These are phyloP conservation scores for Nasonovia ribisnigri DNA, from an alignment of 2,888 invertebrate species.

Conservation along the genomic window DNA sequence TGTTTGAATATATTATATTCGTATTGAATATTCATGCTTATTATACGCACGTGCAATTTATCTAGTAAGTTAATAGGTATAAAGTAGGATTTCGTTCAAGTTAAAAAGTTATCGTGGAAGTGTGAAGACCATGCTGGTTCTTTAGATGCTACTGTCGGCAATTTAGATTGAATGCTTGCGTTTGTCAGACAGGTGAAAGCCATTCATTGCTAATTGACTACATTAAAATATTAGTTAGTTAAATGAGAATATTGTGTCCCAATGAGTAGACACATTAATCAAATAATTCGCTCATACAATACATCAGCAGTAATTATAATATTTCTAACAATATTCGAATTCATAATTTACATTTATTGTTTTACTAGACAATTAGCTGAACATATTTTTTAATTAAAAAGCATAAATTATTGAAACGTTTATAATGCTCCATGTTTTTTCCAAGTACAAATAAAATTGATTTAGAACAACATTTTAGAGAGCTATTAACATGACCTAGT, in stretches of 20 bases:
- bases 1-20: neutral
- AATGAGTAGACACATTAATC: neutral
- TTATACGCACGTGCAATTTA: neutral
- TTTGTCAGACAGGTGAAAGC: neutral
- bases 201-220: constrained; percentile 14
- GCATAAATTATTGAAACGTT: neutral
- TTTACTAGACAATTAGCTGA: neutral
- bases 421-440: neutral
- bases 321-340: neutral
- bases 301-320: neutral
- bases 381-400: neutral
- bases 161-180: constrained; percentile 18
- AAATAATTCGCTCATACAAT: neutral
- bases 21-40: neutral
- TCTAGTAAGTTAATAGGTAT: neutral
- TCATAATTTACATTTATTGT: neutral
- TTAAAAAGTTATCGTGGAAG: neutral
- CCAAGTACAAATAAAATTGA: neutral
- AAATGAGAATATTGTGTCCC: neutral
- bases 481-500: neutral
- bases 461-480: neutral
- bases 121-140: neutral
- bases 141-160: neutral
- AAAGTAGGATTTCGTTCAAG: neutral
- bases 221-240: neutral